Percentiles rank a stretch among this genome's conserved stretches.
These are phyloP conservation scores for Papilio gigon DNA, from an alignment of 2,888 invertebrate species.

Conservation along the genomic window DNA sequence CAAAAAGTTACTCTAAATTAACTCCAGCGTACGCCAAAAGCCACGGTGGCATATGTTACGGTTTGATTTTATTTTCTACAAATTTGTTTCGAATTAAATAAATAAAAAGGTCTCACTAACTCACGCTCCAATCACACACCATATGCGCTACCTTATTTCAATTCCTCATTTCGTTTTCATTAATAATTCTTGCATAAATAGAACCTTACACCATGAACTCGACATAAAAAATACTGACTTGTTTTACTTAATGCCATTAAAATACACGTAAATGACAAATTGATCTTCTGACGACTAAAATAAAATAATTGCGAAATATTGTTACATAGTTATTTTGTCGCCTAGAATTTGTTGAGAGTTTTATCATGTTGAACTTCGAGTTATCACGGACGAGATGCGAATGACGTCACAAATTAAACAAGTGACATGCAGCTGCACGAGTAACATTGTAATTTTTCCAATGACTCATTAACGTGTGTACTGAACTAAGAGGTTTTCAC, in stretches of 20 bases:
- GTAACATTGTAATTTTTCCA: constrained; percentile 33
- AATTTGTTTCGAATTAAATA: constrained; percentile 47
- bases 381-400: background rate
- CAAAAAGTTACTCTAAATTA: constrained; percentile 64
- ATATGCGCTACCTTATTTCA: background rate
- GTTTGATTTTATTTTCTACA: constrained; percentile 64
- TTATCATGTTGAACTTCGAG: background rate
- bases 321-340: background rate
- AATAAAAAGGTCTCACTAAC: constrained; percentile 17
- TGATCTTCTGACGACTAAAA: background rate
- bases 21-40: constrained; percentile 55
- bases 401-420: constrained; percentile 3
- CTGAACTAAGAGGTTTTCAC: constrained; percentile 33
- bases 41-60: constrained; percentile 75
- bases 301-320: background rate
- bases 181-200: no score
- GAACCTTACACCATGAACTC: no score
- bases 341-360: background rate
- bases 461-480: constrained; percentile 39
- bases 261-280: background rate
- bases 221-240: background rate
- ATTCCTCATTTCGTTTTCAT: no score
- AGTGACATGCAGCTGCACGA: constrained; percentile 23
- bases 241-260: background rate
- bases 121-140: background rate